Percentiles rank a stretch among this genome's conserved stretches.
These are phyloP conservation scores for Drosophila tani DNA, from an alignment of 1,140 invertebrate genomes.

Conservation along the genomic window DNA sequence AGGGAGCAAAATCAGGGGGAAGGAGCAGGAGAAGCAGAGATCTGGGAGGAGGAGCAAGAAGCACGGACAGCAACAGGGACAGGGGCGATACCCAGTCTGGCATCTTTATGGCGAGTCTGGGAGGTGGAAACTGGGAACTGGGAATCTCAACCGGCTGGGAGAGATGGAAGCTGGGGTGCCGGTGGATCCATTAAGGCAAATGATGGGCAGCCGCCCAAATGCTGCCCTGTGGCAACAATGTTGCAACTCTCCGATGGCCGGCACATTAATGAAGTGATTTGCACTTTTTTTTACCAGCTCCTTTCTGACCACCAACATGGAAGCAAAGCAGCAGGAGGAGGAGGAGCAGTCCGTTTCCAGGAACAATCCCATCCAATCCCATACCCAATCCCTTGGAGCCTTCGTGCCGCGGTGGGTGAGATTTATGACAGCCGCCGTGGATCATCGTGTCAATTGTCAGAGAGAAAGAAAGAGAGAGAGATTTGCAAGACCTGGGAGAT, in stretches of 20 bases:
- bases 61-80: background rate
- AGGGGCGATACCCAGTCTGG: slow-evolving; percentile 27
- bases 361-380: slow-evolving; percentile 64
- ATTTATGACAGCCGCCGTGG: slow-evolving; percentile 76
- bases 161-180: slow-evolving; percentile 41
- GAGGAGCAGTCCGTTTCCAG: slow-evolving; percentile 47
- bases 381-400: slow-evolving; percentile 7
- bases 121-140: slow-evolving; percentile 9
- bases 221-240: slow-evolving; percentile 61
- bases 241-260: slow-evolving; percentile 44
- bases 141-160: slow-evolving; percentile 9
- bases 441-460: slow-evolving; percentile 73
- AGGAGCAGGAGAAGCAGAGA: background rate
- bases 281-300: slow-evolving; percentile 70
- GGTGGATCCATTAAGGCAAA: slow-evolving; percentile 73
- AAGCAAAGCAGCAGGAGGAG: background rate
- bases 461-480: slow-evolving; percentile 1
- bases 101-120: slow-evolving; percentile 27
- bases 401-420: slow-evolving; percentile 59
- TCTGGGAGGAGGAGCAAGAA: no score
- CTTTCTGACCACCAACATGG: slow-evolving; percentile 68
- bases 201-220: slow-evolving; percentile 66
- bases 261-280: slow-evolving; percentile 81
- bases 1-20: no score
- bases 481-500: slow-evolving; percentile 2